Conservation (phyloP, 2,113 vertebrate species). For the Centropristis striata region DNA sequence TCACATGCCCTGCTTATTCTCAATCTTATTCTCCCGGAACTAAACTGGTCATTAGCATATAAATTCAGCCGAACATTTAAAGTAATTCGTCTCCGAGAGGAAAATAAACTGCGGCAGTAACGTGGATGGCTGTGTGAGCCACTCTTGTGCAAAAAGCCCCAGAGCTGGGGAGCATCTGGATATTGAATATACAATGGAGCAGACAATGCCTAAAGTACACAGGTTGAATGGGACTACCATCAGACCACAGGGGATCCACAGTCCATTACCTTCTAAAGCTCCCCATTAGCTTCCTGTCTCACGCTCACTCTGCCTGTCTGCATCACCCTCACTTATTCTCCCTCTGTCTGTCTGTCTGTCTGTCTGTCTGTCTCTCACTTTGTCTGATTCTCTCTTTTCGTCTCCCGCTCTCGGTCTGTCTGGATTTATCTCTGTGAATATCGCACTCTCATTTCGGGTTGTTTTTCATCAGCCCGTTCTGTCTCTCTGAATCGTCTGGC, state of each 20-base stretch:
- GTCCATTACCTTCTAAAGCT: constrained; percentile 78
- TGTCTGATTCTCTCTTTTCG: constrained; percentile 27
- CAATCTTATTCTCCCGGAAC: neutral
- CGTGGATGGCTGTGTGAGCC: constrained; percentile 10
- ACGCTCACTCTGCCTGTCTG: constrained; percentile 32
- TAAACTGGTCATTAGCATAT: neutral
- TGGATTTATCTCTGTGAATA: constrained; percentile 34
- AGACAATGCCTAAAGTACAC: constrained; percentile 68
- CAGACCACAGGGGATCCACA: constrained; percentile 72
- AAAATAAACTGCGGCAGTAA: neutral
- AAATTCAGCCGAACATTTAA: neutral
- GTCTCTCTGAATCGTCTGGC: constrained; percentile 4
- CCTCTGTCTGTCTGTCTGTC: constrained; percentile 24
- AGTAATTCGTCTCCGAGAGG: neutral
- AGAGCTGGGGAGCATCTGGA: constrained; percentile 62
- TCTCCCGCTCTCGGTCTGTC: constrained; percentile 4
- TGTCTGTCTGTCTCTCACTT: neutral
- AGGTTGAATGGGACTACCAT: constrained; percentile 61
- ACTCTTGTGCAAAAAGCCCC: constrained; percentile 38
- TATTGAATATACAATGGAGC: constrained; percentile 60
- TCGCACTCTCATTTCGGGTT: constrained; percentile 8
- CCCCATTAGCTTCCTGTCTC: constrained; percentile 67
- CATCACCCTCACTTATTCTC: constrained; percentile 18
- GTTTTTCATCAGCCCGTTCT: constrained; percentile 18
- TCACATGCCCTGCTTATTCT: neutral